Base-by-base conservation (phyloP, 2,113 vertebrate genomes). In the Plecturocebus donacophilus region DNA sequence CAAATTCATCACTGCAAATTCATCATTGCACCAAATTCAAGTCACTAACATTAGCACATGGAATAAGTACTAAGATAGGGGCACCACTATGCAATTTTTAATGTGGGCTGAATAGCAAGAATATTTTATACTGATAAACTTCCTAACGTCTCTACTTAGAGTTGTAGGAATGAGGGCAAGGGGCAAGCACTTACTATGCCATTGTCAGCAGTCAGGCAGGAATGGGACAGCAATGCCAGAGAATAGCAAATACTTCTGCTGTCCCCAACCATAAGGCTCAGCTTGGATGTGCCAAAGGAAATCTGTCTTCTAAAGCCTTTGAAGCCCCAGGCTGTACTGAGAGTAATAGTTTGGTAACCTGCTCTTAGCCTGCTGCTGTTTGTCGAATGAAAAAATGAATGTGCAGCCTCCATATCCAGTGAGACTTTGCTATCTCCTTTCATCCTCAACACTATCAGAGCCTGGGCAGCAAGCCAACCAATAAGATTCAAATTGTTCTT, bases 361-460 rank as follows among this genome's bases (percentile, higher is more conserved):
- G 47, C n/a, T 47, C n/a, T 87, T 95, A 54, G 40, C 27, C 64
- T 71, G 58, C 58, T 66, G 56, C 17, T 93, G n/a, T 71, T 87
- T 86, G 38, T 14, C 38, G 32, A 83, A 56, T 87, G 70, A 97
- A 68, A 73, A 85, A 66, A 81, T 56, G 56, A 96, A 52, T 75
- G 6, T 42, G 8, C 14, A 85, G 27, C 30, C 21, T 85, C 54
- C 49, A 56, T 66, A n/a, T 73, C 84, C 94, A 77, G 64, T 5
- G n/a, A 84, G 54, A 83, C n/a, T 95, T 87, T 83, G n/a, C 73
- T 86, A n/a, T 23, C 19, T 90, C 4, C 10, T 35, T 95, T 90
- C 45, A 56, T 68, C 61, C 79, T 75, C 23, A 56, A 66, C 30
- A 71, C 84, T 84, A 70, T 45, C 92, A 85, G 35, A 81, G 19